A percentile compares a stretch with the other conserved stretches of the same genome.
Evolutionary conservation across 2,888 invertebrate species (phyloP).

Genomic region (Pterostichus madidus): DNA sequence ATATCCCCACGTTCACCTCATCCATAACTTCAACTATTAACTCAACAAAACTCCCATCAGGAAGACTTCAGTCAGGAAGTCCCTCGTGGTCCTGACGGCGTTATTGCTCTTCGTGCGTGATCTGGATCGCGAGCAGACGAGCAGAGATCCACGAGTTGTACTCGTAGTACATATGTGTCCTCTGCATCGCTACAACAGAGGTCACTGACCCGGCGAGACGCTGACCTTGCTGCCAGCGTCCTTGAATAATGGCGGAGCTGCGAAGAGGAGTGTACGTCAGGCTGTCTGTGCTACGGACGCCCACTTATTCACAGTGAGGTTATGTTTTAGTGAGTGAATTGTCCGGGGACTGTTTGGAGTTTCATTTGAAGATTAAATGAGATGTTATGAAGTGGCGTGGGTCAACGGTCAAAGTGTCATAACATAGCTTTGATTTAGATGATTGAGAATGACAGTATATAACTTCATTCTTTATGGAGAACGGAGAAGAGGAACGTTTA

Average conservation of each 20-base stretch:
- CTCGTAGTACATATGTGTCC: background rate
- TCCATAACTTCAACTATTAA: slow-evolving; percentile 5
- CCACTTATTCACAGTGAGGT: background rate
- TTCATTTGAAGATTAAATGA: slow-evolving; percentile 1
- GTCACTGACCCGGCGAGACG: slow-evolving; percentile 60
- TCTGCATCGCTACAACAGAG: slow-evolving; percentile 6
- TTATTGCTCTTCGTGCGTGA: slow-evolving; percentile 46
- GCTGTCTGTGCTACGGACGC: slow-evolving; percentile 15
- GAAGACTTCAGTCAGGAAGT: slow-evolving; percentile 16
- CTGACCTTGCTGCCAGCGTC: slow-evolving; percentile 44
- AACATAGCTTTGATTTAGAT: background rate
- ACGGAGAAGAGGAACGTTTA: background rate
- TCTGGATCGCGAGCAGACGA: slow-evolving; percentile 12
- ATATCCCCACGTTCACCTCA: background rate
- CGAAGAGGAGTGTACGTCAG: slow-evolving; percentile 14
- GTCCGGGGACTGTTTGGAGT: background rate
- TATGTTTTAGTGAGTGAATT: too few relatives aligned
- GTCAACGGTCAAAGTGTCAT: slow-evolving; percentile 1
- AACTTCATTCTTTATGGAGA: background rate
- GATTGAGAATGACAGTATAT: background rate
- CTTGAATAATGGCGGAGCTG: slow-evolving; percentile 59
- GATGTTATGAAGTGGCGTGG: background rate
- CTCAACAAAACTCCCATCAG: slow-evolving; percentile 12
- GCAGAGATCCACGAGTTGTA: background rate
- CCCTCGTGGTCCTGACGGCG: background rate